Percentiles rank a stretch among this genome's conserved stretches.
Conservation (phyloP, 2,888 invertebrate species). For the Aricia artaxerxes region DNA sequence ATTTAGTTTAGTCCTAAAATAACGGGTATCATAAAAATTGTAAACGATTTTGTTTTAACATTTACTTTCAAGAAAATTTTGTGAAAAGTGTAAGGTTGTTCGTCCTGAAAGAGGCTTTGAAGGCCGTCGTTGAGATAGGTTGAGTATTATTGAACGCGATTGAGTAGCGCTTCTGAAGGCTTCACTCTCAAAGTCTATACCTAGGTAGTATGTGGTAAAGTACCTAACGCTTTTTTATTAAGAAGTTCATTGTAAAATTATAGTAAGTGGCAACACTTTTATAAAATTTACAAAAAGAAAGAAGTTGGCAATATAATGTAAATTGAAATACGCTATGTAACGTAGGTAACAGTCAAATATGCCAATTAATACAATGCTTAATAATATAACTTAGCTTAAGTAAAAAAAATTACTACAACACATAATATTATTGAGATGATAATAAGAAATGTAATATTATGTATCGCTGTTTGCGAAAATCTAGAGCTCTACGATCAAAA, state of each 20-base stretch:
- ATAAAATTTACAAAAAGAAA: background rate
- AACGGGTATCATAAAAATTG: background rate
- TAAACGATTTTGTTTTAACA: background rate
- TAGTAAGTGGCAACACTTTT: background rate
- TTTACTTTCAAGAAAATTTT: background rate
- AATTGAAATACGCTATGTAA: too few relatives aligned
- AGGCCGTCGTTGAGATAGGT: conserved; percentile 29
- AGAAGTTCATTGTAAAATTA: background rate
- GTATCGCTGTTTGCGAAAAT: too few relatives aligned
- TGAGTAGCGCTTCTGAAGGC: conserved; percentile 6
- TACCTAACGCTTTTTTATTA: background rate
- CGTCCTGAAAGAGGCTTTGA: conserved; percentile 9
- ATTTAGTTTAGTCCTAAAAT: background rate
- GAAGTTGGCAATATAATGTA: background rate
- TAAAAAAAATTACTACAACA: background rate
- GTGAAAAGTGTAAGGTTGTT: background rate
- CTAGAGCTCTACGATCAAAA: background rate
- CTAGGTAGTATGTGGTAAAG: background rate
- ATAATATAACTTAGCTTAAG: background rate
- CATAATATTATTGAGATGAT: too few relatives aligned
- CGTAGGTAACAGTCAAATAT: too few relatives aligned
- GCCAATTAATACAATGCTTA: background rate
- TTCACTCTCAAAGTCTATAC: conserved; percentile 10
- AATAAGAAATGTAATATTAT: too few relatives aligned
- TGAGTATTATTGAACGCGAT: conserved; percentile 29